Evolutionary conservation across 2,888 invertebrate genomes (phyloP).

Genomic region (Desoria tigrina): DNA sequence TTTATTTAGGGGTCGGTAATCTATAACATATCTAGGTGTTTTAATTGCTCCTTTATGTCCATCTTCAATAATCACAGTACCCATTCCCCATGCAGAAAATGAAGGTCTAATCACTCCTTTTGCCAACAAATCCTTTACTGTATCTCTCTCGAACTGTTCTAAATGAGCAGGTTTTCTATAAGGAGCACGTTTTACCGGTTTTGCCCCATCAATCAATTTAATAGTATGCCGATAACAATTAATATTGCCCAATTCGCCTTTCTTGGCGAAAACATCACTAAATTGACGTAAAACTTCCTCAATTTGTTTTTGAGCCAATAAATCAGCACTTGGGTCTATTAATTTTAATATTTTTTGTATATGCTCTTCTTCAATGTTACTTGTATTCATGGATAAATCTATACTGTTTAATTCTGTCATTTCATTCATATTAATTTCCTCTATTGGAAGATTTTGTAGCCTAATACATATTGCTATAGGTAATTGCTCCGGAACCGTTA

Average conservation of each 20-base stretch:
- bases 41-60: constrained; percentile 20
- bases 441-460: too few relatives aligned
- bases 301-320: background rate
- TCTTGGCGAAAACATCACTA: too few relatives aligned
- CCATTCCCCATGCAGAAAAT: constrained; percentile 28
- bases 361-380: background rate
- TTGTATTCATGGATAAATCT: background rate
- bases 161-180: constrained; percentile 32
- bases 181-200: constrained; percentile 24
- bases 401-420: too few relatives aligned
- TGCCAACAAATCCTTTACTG: constrained; percentile 28
- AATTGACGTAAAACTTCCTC: background rate
- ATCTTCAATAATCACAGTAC: constrained; percentile 22
- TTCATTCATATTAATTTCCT: too few relatives aligned
- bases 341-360: background rate
- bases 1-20: constrained; percentile 25
- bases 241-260: too few relatives aligned
- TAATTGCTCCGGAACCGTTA: too few relatives aligned
- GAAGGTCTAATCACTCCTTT: constrained; percentile 23
- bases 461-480: too few relatives aligned
- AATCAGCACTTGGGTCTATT: background rate
- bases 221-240: too few relatives aligned
- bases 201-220: too few relatives aligned
- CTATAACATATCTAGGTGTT: constrained; percentile 6
- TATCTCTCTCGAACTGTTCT: constrained; percentile 30